Evolutionary conservation across 2,797 vertebrate species (phyloP).

Genomic region (Clarias pachynema): DNA sequence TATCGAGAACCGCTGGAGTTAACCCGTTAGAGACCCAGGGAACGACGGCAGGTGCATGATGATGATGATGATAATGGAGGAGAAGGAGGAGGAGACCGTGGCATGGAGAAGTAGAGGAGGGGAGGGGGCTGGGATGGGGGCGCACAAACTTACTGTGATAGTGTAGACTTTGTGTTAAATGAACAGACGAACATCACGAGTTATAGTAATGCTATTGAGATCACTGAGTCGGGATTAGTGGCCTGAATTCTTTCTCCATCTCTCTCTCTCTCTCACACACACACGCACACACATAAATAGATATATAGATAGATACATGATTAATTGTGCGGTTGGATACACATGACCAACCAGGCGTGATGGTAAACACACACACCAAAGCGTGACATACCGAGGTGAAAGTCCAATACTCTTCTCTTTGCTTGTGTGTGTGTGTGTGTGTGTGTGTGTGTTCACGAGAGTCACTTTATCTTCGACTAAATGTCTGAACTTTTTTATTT

Average conservation of each 20-base stretch:
- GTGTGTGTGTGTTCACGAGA: too few relatives aligned
- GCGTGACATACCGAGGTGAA: constrained; percentile 5
- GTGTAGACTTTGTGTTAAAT: background rate
- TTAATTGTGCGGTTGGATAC: background rate
- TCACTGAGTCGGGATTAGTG: constrained; percentile 52
- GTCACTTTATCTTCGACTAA: background rate
- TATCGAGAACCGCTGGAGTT: background rate
- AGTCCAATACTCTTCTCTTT: constrained; percentile 14
- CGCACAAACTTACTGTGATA: background rate
- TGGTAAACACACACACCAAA: constrained; percentile 2
- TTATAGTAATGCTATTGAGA: constrained; percentile 33
- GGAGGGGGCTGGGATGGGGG: background rate
- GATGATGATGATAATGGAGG: background rate
- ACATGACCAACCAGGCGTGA: constrained; percentile 2
- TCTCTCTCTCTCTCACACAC: constrained; percentile 6
- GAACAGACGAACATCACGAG: constrained; percentile 38
- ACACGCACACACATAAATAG: background rate
- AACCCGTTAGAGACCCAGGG: constrained; percentile 2
- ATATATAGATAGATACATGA: background rate
- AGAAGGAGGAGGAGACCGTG: background rate
- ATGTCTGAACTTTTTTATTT: too few relatives aligned
- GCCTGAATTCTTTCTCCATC: constrained; percentile 10
- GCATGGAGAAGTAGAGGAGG: background rate
- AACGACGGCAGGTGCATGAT: background rate
- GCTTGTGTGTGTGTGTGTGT: too few relatives aligned